These are phyloP conservation scores for Rhorus exstirpatorius DNA, from an alignment of 2,888 invertebrate genomes.

Conservation along the genomic window DNA sequence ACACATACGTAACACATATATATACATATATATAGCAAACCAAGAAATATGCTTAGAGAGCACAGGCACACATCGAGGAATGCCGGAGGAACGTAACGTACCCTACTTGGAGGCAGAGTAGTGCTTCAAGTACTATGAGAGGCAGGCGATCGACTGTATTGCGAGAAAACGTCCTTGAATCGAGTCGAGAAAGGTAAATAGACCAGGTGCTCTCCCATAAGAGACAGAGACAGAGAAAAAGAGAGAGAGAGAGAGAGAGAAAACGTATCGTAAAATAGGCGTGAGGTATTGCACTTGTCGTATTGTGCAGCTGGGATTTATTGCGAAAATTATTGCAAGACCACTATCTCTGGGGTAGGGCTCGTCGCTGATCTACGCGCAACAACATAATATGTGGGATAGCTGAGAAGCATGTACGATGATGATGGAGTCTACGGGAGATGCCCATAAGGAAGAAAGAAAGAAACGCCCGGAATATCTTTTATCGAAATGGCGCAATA, in stretches of 20 bases:
- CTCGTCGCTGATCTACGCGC: constrained; percentile 31
- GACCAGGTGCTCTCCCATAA: constrained; percentile 57
- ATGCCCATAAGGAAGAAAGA: constrained; percentile 7
- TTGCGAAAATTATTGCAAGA: constrained; percentile 53
- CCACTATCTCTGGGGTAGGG: background rate
- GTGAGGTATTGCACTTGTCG: constrained; percentile 36
- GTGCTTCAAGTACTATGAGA: constrained; percentile 25
- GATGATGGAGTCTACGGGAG: constrained; percentile 2
- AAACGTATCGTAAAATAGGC: constrained; percentile 16
- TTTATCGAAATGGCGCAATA: too few species aligned
- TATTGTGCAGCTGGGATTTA: constrained; percentile 41
- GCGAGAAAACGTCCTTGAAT: constrained; percentile 58
- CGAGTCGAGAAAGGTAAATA: constrained; percentile 65
- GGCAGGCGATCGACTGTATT: constrained; percentile 46
- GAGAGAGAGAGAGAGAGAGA: background rate
- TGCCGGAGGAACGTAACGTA: constrained; percentile 41
- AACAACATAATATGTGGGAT: background rate
- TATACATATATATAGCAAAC: background rate
- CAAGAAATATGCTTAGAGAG: background rate
- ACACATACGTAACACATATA: too few species aligned
- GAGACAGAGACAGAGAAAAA: background rate
- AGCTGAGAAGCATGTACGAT: background rate
- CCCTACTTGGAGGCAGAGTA: constrained; percentile 20
- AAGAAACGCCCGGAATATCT: too few species aligned
- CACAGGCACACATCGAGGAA: constrained; percentile 2